Conservation (phyloP, 2,888 invertebrate genomes). For the Epiperipatus broadwayi region DNA sequence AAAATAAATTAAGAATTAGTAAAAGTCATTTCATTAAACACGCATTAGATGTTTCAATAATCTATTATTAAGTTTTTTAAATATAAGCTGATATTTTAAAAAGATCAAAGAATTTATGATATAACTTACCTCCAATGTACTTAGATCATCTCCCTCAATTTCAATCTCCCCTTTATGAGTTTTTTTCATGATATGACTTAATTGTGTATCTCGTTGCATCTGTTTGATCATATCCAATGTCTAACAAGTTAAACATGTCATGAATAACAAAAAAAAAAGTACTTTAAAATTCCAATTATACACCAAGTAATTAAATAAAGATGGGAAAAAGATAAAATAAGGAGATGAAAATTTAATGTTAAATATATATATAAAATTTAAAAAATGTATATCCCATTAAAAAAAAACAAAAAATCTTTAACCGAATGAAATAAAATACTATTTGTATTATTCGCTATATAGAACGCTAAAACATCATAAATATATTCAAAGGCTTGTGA, state of each 20-base stretch:
- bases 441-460: too few species aligned
- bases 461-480: too few species aligned
- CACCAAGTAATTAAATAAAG: background rate
- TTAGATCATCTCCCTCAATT: constrained; percentile 29
- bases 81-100: too few species aligned
- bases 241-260: too few species aligned
- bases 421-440: too few species aligned
- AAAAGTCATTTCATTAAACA: too few species aligned
- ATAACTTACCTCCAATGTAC: constrained; percentile 22
- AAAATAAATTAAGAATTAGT: too few species aligned
- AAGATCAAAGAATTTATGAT: too few species aligned
- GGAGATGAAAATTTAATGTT: background rate
- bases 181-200: constrained; percentile 38
- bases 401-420: background rate
- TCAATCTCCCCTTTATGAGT: constrained; percentile 70
- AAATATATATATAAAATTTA: constrained; percentile 8
- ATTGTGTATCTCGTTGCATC: constrained; percentile 22
- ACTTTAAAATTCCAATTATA: background rate
- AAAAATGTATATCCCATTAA: background rate
- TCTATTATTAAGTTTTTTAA: too few species aligned
- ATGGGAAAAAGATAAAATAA: constrained; percentile 4
- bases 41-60: too few species aligned
- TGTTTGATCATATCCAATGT: constrained; percentile 27
- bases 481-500: too few species aligned
- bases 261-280: constrained; percentile 11